phyloP scores from a whole-genome alignment of 2,888 invertebrate genomes.

The Hirtodrosophila histrioides region DNA sequence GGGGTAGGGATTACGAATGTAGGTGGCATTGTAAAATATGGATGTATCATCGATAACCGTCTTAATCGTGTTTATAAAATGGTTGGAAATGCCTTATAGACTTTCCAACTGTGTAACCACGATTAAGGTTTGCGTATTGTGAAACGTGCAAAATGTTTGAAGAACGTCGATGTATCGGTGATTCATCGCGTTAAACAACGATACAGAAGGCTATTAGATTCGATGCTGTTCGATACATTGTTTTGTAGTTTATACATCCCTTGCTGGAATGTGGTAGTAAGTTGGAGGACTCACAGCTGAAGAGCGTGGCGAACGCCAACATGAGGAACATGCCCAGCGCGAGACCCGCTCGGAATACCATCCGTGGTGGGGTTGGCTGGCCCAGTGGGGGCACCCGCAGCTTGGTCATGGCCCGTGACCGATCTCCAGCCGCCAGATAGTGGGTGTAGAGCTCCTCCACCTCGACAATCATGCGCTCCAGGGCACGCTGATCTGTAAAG shows the following conservation, averaged over 20 bases:
- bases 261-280: background rate
- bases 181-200: no score
- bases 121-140: no score
- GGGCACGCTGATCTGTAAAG: constrained; percentile 85
- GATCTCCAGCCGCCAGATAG: constrained; percentile 94
- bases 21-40: background rate
- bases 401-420: constrained; percentile 98
- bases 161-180: no score
- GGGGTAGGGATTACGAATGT: constrained; percentile 3
- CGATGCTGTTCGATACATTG: constrained; percentile 14
- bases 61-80: no score
- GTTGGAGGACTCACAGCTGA: constrained; percentile 88
- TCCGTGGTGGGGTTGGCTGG: constrained; percentile 91
- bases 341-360: constrained; percentile 97
- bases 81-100: no score
- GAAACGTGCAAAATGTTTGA: no score
- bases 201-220: background rate
- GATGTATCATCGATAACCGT: background rate
- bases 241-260: constrained; percentile 3
- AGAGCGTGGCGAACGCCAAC: constrained; percentile 90
- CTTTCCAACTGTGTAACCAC: no score
- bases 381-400: constrained; percentile 97
- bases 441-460: constrained; percentile 94
- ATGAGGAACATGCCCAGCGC: constrained; percentile 96
- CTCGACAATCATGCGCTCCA: constrained; percentile 86